These are phyloP conservation scores for Selene dorsalis DNA, from an alignment of 2,797 vertebrate species.

Conservation along the genomic window DNA sequence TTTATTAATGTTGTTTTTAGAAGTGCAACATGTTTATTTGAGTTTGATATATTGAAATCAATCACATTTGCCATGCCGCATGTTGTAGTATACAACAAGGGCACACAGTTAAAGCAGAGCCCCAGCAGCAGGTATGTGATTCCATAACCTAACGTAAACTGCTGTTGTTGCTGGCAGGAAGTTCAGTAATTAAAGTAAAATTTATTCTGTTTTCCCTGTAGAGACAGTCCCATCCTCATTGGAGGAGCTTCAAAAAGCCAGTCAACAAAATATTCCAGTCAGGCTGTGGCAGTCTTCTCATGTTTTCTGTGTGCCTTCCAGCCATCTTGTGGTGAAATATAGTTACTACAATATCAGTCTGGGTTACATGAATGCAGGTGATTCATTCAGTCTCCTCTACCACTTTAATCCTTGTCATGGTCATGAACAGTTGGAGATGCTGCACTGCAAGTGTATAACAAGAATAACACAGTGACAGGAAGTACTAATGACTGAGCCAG, in stretches of 20 bases:
- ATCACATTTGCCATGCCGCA: neutral
- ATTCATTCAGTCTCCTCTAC: neutral
- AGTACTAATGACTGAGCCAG: slow-evolving; percentile 7
- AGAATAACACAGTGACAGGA: slow-evolving; percentile 1
- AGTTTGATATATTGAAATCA: slow-evolving; percentile 18
- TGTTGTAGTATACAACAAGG: neutral
- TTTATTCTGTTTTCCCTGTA: slow-evolving; percentile 9
- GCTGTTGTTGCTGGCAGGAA: neutral
- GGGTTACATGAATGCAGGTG: neutral
- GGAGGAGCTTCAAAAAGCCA: neutral
- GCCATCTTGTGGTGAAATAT: slow-evolving; percentile 68
- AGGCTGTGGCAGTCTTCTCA: neutral
- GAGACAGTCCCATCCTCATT: neutral
- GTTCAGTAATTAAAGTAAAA: slow-evolving; percentile 1
- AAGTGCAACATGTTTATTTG: slow-evolving; percentile 25
- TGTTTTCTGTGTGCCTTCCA: slow-evolving; percentile 25
- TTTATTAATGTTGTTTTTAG: slow-evolving; percentile 52
- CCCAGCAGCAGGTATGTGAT: neutral
- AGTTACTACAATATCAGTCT: slow-evolving; percentile 47
- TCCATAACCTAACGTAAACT: slow-evolving; percentile 6
- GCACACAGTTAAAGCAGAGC: neutral
- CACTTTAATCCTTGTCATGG: neutral
- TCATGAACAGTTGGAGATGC: neutral
- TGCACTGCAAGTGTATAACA: neutral
- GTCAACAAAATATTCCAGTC: slow-evolving; percentile 5